These are phyloP conservation scores for Eilema depressum DNA, from an alignment of 2,888 invertebrate species.

Conservation along the genomic window DNA sequence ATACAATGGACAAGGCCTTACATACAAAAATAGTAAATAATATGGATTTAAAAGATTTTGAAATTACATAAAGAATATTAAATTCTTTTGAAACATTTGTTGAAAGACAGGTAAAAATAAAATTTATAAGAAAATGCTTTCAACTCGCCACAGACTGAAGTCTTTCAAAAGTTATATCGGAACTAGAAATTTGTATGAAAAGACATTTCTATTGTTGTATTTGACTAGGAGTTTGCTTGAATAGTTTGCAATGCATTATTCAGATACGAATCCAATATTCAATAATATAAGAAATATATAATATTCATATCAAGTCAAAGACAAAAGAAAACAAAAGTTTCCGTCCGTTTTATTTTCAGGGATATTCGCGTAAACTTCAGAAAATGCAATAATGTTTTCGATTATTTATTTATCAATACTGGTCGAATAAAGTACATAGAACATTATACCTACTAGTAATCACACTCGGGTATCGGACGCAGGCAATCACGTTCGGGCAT, in stretches of 20 bases:
- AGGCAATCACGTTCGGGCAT: background rate
- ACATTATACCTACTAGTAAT: slow-evolving; percentile 4
- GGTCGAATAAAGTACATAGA: too few species aligned
- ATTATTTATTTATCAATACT: too few species aligned
- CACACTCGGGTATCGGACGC: background rate
- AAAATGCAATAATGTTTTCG: too few species aligned
- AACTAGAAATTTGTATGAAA: slow-evolving; percentile 39
- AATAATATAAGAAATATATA: too few species aligned
- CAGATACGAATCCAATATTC: background rate
- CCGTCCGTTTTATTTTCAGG: too few species aligned
- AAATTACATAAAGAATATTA: background rate
- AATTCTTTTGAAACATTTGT: background rate
- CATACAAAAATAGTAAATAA: background rate
- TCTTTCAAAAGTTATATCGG: slow-evolving; percentile 44
- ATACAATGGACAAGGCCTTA: too few species aligned
- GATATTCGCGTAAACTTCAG: too few species aligned
- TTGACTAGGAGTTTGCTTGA: slow-evolving; percentile 33
- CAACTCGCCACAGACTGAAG: slow-evolving; percentile 25
- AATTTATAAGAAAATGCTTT: slow-evolving; percentile 37
- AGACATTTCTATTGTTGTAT: slow-evolving; percentile 24
- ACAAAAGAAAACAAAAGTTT: too few species aligned
- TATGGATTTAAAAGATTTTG: background rate
- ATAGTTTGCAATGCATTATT: slow-evolving; percentile 14
- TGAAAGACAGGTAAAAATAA: slow-evolving; percentile 17
- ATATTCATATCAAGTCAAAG: too few species aligned